Percentiles rank a stretch among this genome's conserved stretches.
These are phyloP conservation scores for Oceanodroma leucorhoa DNA, from an alignment of 2,797 vertebrate species.

Conservation along the genomic window DNA sequence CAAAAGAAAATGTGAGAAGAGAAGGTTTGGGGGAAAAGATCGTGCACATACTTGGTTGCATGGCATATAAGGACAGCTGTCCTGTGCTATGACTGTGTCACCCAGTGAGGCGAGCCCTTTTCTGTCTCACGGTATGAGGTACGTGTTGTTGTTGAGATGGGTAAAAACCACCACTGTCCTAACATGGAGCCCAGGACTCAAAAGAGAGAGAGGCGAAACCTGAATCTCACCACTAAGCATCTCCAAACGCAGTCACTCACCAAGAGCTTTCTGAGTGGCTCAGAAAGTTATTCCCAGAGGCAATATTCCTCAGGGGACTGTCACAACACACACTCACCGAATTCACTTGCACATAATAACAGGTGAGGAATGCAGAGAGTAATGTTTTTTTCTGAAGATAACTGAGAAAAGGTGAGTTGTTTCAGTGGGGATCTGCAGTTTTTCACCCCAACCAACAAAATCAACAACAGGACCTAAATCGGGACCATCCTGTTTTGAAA, in stretches of 20 bases:
- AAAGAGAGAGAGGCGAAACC: not conserved
- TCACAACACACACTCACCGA: not conserved
- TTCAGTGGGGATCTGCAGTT: not conserved
- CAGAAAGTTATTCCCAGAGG: not conserved
- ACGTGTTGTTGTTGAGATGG: not conserved
- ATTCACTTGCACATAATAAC: not conserved
- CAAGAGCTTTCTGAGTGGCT: not conserved
- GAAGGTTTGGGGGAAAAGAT: not conserved
- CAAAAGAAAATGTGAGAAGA: not conserved
- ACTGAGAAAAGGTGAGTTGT: not conserved
- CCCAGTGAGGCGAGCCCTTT: not conserved
- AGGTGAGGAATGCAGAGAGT: not conserved
- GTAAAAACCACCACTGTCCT: not conserved
- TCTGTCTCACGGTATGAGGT: not conserved
- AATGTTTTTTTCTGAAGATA: not conserved
- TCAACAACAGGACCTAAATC: not conserved
- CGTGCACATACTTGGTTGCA: not conserved
- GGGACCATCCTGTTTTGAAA: constrained; percentile 9
- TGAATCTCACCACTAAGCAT: not conserved
- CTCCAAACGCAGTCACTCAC: not conserved
- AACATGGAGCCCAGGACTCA: not conserved
- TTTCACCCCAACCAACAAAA: not conserved
- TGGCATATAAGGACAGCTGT: not conserved
- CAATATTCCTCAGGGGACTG: not conserved
- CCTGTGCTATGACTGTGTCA: not conserved